Evolutionary conservation across 2,113 vertebrate species (phyloP).

Genomic region (Balaenoptera acutorostrata): DNA sequence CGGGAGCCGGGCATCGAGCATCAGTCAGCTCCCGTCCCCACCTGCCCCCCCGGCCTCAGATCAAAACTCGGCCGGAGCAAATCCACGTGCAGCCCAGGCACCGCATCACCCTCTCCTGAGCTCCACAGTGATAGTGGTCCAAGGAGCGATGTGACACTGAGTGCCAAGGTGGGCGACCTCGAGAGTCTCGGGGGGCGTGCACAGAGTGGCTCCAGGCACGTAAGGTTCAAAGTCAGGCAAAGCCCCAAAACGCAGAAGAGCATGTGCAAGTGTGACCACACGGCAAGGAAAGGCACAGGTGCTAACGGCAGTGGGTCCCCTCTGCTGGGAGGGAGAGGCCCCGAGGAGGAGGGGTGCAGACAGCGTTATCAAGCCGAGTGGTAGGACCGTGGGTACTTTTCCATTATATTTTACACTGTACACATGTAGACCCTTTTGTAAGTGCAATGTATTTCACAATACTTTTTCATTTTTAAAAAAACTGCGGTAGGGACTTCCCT

Average conservation of each 20-base stretch:
- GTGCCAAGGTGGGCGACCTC: fast-evolving
- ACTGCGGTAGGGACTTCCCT: neutral
- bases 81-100: fast-evolving
- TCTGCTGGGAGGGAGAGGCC: neutral
- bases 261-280: fast-evolving
- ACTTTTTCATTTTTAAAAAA: neutral
- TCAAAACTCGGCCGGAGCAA: neutral
- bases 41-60: neutral
- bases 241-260: fast-evolving
- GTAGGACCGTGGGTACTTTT: fast-evolving
- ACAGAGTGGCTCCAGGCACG: fast-evolving
- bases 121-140: no score
- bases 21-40: fast-evolving
- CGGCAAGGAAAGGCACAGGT: no score
- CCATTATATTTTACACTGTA: neutral
- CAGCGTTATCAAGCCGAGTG: fast-evolving
- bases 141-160: fast-evolving
- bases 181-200: fast-evolving
- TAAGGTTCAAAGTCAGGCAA: neutral
- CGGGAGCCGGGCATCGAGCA: fast-evolving
- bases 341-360: fast-evolving
- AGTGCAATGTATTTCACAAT: fast-evolving
- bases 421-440: fast-evolving
- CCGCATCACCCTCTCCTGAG: neutral
- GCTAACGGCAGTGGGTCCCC: neutral